A percentile compares a stretch with the other conserved stretches of the same genome.
Conservation (phyloP, 2,797 vertebrate species). For the Neomorphus geoffroyi region DNA sequence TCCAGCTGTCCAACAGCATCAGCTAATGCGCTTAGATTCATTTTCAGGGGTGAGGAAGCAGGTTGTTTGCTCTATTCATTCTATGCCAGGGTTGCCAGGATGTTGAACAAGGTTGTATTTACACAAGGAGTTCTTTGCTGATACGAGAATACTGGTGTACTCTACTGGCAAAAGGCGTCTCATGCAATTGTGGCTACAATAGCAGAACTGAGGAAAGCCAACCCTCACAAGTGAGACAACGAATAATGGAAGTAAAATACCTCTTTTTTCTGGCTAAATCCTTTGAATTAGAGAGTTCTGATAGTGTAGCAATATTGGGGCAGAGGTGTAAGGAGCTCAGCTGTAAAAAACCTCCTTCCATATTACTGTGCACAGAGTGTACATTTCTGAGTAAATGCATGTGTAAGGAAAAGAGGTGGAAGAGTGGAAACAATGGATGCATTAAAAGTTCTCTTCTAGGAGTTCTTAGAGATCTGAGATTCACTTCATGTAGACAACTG, state of each 20-base stretch:
- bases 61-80: conserved; percentile 30
- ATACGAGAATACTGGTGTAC: neutral
- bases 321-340: neutral
- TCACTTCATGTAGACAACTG: conserved; percentile 20
- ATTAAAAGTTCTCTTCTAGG: neutral
- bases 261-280: neutral
- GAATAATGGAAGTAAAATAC: neutral
- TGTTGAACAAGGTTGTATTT: conserved; percentile 41
- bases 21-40: neutral
- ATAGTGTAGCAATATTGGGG: neutral
- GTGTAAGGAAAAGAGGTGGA: neutral
- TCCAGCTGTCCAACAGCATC: conserved; percentile 1
- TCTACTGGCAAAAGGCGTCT: neutral
- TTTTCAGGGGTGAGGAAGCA: conserved; percentile 45
- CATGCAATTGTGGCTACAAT: neutral
- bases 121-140: conserved; percentile 25
- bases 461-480: neutral
- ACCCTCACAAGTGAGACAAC: neutral
- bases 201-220: neutral
- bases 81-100: conserved; percentile 44
- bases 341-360: neutral
- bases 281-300: neutral
- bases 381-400: neutral
- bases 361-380: neutral
- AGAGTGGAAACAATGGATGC: neutral